phyloP scores from a whole-genome alignment of 2,888 invertebrate species.

The Sycophila texana region DNA sequence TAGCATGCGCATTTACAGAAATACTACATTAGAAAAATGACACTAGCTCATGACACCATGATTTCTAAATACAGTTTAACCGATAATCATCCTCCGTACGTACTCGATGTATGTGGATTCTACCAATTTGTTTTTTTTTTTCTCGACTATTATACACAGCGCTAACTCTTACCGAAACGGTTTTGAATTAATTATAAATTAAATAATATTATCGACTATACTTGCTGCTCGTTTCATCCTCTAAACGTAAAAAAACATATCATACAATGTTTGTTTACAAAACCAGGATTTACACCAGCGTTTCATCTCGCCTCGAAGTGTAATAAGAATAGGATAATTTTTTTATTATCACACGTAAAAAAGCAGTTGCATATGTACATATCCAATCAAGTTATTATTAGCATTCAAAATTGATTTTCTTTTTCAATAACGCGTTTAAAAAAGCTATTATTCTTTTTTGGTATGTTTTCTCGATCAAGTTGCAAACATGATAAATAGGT shows the following conservation, averaged over 20 bases:
- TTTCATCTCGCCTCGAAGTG: constrained; percentile 67
- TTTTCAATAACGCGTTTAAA: constrained; percentile 54
- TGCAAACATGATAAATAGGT: constrained; percentile 54
- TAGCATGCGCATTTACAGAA: constrained; percentile 48
- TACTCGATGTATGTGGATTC: constrained; percentile 50
- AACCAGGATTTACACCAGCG: constrained; percentile 73
- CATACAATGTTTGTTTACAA: constrained; percentile 73
- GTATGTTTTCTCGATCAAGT: constrained; percentile 60
- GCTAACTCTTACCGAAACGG: constrained; percentile 58
- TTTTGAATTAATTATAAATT: constrained; percentile 70
- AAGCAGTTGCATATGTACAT: constrained; percentile 75
- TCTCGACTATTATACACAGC: constrained; percentile 55
- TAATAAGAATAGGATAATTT: constrained; percentile 72
- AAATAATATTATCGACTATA: constrained; percentile 71
- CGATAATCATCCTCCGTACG: constrained; percentile 42
- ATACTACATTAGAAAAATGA: constrained; percentile 59
- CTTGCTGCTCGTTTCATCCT: constrained; percentile 58
- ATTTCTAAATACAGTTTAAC: constrained; percentile 55
- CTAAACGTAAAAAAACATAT: constrained; percentile 67
- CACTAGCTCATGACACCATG: constrained; percentile 61
- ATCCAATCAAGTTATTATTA: constrained; percentile 70
- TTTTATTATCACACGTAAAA: constrained; percentile 71
- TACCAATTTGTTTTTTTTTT: constrained; percentile 26
- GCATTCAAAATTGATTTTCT: constrained; percentile 63
- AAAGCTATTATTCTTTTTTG: constrained; percentile 66